Percentiles rank a stretch among this genome's conserved stretches.
Conservation (phyloP, 2,797 vertebrate genomes). For the Myotis myotis region DNA sequence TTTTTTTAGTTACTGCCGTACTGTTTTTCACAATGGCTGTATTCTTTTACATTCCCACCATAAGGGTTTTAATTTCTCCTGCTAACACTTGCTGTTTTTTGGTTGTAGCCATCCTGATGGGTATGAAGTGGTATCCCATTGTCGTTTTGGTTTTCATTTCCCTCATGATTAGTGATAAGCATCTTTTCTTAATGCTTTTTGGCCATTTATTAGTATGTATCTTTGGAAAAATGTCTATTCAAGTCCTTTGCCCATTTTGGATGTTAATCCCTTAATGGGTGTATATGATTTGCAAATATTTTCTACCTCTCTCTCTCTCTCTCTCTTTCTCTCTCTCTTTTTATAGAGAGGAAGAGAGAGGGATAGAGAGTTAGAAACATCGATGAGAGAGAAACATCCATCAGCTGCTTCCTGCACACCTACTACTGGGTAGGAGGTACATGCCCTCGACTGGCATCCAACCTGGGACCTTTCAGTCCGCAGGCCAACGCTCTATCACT, state of each 20-base stretch:
- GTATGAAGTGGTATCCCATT: background rate
- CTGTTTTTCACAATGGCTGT: background rate
- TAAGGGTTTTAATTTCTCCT: background rate
- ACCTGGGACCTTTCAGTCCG: too few species aligned
- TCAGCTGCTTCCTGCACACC: too few species aligned
- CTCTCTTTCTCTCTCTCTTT: background rate
- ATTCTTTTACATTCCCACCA: background rate
- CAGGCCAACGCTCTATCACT: too few species aligned
- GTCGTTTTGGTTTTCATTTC: background rate
- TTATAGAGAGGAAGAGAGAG: too few species aligned
- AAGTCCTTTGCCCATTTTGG: background rate
- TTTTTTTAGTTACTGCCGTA: background rate
- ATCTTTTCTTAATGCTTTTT: background rate
- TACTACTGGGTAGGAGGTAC: too few species aligned
- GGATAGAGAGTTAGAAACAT: too few species aligned
- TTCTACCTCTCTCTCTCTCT: background rate
- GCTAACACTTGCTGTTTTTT: background rate
- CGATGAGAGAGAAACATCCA: background rate
- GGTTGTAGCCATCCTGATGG: background rate
- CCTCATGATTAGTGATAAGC: background rate
- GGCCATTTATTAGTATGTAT: background rate
- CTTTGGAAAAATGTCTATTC: background rate
- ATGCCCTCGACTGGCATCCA: too few species aligned
- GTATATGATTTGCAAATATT: background rate
- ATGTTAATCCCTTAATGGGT: background rate